phyloP scores from a whole-genome alignment of 2,888 invertebrate genomes.

The Mechanitis messenoides region DNA sequence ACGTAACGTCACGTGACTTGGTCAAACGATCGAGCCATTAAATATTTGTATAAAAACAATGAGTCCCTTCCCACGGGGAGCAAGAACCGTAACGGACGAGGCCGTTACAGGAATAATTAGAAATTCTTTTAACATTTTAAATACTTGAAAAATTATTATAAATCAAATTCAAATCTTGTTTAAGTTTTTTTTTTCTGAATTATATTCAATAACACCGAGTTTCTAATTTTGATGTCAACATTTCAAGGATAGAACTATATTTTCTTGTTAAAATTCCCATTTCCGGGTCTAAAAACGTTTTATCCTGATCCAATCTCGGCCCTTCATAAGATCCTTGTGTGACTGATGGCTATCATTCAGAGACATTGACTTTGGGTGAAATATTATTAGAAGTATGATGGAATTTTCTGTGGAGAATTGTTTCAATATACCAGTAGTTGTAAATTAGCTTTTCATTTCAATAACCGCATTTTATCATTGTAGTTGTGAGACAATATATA shows the following conservation, averaged over 20 bases:
- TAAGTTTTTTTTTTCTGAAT: too few relatives aligned
- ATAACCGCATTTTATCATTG: too few relatives aligned
- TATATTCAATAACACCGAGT: neutral
- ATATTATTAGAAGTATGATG: constrained; percentile 12
- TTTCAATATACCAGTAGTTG: too few relatives aligned
- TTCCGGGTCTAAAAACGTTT: constrained; percentile 34
- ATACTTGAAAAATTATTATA: neutral
- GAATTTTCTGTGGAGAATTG: neutral
- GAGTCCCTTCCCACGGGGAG: constrained; percentile 10
- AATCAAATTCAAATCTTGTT: too few relatives aligned
- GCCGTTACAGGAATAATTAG: neutral
- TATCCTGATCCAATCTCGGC: constrained; percentile 34
- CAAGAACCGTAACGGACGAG: constrained; percentile 1
- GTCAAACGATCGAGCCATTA: neutral
- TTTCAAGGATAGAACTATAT: constrained; percentile 12
- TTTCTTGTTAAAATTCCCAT: constrained; percentile 38
- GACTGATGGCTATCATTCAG: constrained; percentile 19
- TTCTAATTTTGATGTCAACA: neutral
- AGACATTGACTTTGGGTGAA: constrained; percentile 11
- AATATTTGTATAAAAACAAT: constrained; percentile 1
- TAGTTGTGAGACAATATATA: too few relatives aligned
- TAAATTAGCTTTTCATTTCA: too few relatives aligned
- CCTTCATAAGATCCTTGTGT: constrained; percentile 23
- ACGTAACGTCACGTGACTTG: too few relatives aligned
- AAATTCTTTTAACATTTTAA: constrained; percentile 1